Evolutionary conservation across 2,888 invertebrate genomes (phyloP).

Genomic region (Drosophila histrio): DNA sequence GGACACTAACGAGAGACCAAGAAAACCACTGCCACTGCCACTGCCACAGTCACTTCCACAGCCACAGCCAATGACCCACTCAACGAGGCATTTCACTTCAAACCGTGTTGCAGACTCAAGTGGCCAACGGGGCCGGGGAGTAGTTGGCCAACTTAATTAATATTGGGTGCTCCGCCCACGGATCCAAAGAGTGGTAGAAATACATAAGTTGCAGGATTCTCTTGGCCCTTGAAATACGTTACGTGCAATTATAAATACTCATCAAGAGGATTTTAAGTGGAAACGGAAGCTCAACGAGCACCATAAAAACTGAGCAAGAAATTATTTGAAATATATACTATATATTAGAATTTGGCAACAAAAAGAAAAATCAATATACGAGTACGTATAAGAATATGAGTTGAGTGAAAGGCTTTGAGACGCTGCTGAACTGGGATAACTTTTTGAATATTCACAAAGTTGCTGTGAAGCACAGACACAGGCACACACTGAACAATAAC

Average conservation of each 20-base stretch:
- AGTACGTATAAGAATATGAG: not conserved
- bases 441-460: slow-evolving; percentile 56
- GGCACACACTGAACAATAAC: not conserved
- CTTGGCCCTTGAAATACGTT: slow-evolving; percentile 30
- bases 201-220: not conserved
- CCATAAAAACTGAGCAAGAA: slow-evolving; percentile 35
- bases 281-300: slow-evolving; percentile 34
- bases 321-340: slow-evolving; percentile 45
- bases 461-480: slow-evolving; percentile 28
- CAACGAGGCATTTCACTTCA: slow-evolving; percentile 52
- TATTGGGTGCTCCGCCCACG: slow-evolving; percentile 34
- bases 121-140: slow-evolving; percentile 20
- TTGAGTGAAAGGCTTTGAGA: slow-evolving; percentile 35
- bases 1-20: slow-evolving; percentile 36
- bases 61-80: slow-evolving; percentile 46
- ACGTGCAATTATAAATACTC: slow-evolving; percentile 76
- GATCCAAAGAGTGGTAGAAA: not conserved
- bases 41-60: not conserved
- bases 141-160: slow-evolving; percentile 74
- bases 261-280: slow-evolving; percentile 57
- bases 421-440: slow-evolving; percentile 3
- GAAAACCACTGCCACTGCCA: slow-evolving; percentile 20
- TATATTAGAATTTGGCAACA: slow-evolving; percentile 17
- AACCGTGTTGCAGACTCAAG: slow-evolving; percentile 42
- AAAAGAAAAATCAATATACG: slow-evolving; percentile 56